phyloP scores from a whole-genome alignment of 2,797 vertebrate genomes.

The Eidolon dupreanum region DNA sequence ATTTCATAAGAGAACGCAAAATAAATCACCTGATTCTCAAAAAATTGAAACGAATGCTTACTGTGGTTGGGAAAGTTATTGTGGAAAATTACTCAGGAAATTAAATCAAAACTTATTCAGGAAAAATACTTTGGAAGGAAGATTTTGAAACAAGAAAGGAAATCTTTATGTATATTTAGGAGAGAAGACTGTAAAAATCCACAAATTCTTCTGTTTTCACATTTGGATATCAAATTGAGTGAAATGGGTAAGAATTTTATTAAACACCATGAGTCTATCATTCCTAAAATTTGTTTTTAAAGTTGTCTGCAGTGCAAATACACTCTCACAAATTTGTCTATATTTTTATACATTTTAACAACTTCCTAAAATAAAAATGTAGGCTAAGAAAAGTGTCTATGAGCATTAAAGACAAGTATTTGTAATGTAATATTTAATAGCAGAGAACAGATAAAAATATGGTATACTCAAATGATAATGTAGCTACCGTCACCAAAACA shows the following conservation, averaged over 20 bases:
- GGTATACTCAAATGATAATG: not conserved
- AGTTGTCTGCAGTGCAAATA: slow-evolving; percentile 16
- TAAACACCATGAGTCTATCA: not conserved
- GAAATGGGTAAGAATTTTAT: not conserved
- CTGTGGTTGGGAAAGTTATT: not conserved
- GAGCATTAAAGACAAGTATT: not conserved
- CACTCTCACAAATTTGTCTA: not conserved
- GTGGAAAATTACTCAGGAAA: not conserved
- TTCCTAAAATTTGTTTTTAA: slow-evolving; percentile 51
- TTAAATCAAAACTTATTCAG: not conserved
- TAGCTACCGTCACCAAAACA: slow-evolving; percentile 26
- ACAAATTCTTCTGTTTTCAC: slow-evolving; percentile 34
- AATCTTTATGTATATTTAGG: not conserved
- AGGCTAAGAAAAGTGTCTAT: not conserved
- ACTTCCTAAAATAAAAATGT: slow-evolving; percentile 57
- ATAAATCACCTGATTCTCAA: not conserved
- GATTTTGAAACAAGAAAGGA: slow-evolving; percentile 37
- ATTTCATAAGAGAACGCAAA: not conserved
- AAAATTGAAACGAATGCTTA: slow-evolving; percentile 29
- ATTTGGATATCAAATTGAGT: slow-evolving; percentile 24
- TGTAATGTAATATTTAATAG: slow-evolving; percentile 23
- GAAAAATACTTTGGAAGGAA: not conserved
- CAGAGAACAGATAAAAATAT: not conserved
- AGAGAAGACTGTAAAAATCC: slow-evolving; percentile 27
- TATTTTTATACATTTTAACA: slow-evolving; percentile 29